Evolutionary conservation across 2,797 vertebrate genomes (phyloP).

Genomic region (Scolopax bukidnonensis): DNA sequence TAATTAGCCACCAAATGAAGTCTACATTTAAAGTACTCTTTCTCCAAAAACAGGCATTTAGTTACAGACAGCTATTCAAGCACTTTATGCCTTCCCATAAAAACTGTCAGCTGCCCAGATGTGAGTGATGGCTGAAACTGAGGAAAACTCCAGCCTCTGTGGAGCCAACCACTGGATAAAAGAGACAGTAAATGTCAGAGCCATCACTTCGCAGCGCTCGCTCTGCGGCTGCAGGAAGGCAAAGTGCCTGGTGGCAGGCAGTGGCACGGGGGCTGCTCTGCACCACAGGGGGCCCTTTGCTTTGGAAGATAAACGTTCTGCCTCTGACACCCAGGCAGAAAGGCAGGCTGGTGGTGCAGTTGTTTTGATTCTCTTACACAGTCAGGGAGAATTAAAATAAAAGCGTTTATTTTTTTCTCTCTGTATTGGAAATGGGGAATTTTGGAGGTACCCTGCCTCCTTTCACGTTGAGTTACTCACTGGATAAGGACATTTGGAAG

Average conservation of each 20-base stretch:
- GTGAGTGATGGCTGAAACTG: background rate
- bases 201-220: fast-evolving
- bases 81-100: background rate
- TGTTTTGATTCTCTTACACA: background rate
- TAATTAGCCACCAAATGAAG: background rate
- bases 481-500: background rate
- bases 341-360: background rate
- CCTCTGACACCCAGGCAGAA: background rate
- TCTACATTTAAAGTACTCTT: background rate
- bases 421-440: background rate
- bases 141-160: background rate
- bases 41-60: background rate
- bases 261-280: background rate
- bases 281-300: background rate
- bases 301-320: background rate
- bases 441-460: background rate
- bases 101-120: background rate
- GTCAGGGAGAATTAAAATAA: background rate
- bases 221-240: background rate
- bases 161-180: background rate
- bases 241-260: background rate
- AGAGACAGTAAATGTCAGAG: conserved; percentile 17
- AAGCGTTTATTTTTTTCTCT: background rate
- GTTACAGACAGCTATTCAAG: background rate
- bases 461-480: background rate